These are phyloP conservation scores for Brachypodius melanocephalos DNA, from an alignment of 2,113 vertebrate genomes.

Conservation along the genomic window DNA sequence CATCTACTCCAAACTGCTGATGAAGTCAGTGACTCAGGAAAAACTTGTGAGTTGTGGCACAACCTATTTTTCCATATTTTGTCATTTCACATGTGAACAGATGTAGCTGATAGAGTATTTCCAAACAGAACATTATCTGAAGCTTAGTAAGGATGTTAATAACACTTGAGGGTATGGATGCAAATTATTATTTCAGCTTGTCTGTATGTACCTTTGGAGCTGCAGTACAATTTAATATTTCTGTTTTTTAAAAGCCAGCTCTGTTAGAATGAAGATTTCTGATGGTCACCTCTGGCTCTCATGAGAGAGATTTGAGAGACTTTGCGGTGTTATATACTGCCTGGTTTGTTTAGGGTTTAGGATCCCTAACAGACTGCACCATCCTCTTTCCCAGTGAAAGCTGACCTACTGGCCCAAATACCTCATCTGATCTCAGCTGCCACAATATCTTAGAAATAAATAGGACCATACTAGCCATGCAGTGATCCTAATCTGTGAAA, in stretches of 20 bases:
- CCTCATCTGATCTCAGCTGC: conserved; percentile 33
- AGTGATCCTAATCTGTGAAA: conserved; percentile 54
- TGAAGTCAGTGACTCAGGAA: not conserved
- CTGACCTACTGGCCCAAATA: conserved; percentile 37
- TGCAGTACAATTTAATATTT: not conserved
- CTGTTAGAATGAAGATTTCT: not conserved
- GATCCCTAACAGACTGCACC: not conserved
- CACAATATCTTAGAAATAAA: conserved; percentile 29
- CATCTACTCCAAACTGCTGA: not conserved
- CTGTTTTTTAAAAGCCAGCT: not conserved
- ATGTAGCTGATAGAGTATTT: not conserved
- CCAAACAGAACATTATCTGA: not conserved
- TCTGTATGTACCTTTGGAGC: not conserved
- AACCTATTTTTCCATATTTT: not conserved
- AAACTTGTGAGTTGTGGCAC: not conserved
- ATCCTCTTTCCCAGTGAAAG: not conserved
- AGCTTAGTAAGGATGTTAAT: not conserved
- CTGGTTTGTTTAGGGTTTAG: not conserved
- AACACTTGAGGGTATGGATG: not conserved
- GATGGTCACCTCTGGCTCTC: not conserved
- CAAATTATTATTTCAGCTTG: not conserved
- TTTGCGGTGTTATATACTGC: not conserved
- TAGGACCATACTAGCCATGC: conserved; percentile 8
- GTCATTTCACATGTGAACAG: not conserved
- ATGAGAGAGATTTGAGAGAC: not conserved